A percentile compares a stretch with the other conserved stretches of the same genome.
phyloP scores from a whole-genome alignment of 2,797 vertebrate genomes.

The Melopsittacus undulatus region DNA sequence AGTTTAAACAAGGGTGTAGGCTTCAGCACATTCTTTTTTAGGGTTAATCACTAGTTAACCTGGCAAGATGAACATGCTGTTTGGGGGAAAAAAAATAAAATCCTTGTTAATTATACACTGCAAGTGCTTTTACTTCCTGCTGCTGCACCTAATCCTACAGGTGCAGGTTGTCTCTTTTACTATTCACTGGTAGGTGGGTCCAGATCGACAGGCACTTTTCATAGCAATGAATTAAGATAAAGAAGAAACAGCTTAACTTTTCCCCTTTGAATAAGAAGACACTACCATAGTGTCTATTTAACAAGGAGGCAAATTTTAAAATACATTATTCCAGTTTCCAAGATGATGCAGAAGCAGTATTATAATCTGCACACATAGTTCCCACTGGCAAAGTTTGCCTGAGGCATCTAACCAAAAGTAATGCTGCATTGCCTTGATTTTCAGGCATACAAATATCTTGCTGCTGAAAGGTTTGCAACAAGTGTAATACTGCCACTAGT shows the following conservation, averaged over 20 bases:
- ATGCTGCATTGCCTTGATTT: not conserved
- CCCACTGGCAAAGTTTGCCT: not conserved
- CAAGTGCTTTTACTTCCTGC: conserved; percentile 82
- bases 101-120: conserved; percentile 87
- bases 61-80: conserved; percentile 78
- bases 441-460: not conserved
- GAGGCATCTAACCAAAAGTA: not conserved
- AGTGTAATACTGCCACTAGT: not conserved
- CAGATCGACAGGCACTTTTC: conserved; percentile 45
- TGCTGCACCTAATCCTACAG: conserved; percentile 82
- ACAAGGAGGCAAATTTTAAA: conserved; percentile 35
- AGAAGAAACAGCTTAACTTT: conserved; percentile 73
- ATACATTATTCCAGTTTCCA: conserved; percentile 29
- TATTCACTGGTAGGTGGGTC: conserved; percentile 70
- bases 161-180: conserved; percentile 72
- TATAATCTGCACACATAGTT: conserved; percentile 64
- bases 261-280: conserved; percentile 55
- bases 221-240: conserved; percentile 72
- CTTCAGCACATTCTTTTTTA: conserved; percentile 73
- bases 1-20: conserved; percentile 74
- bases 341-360: conserved; percentile 71
- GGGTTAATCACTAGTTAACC: conserved; percentile 88
- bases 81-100: conserved; percentile 72
- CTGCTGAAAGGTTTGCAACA: not conserved
- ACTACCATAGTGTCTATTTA: conserved; percentile 27